These are phyloP conservation scores for Drosophila athabasca DNA, from an alignment of 1,140 invertebrate species.

Conservation along the genomic window DNA sequence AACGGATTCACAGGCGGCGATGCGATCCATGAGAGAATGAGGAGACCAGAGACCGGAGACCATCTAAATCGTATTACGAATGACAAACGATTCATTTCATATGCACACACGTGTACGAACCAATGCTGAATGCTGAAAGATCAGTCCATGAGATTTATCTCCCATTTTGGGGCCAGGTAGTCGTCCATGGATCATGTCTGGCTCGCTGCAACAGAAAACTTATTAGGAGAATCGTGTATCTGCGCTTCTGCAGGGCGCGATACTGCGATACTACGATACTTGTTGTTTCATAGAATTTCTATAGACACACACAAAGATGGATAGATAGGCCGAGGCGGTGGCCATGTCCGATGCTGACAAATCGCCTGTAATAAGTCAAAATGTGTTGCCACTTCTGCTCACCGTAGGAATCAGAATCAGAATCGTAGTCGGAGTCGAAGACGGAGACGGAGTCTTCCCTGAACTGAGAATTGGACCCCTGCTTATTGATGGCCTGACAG, in stretches of 20 bases:
- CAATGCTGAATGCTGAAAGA: constrained; percentile 33
- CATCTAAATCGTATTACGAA: constrained; percentile 40
- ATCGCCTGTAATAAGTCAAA: constrained; percentile 76
- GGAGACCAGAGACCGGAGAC: too few species aligned
- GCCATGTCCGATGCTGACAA: constrained; percentile 78
- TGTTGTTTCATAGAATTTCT: constrained; percentile 54
- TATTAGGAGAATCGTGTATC: constrained; percentile 30
- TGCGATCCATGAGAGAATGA: too few species aligned
- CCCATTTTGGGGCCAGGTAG: constrained; percentile 7
- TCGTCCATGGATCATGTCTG: constrained; percentile 30
- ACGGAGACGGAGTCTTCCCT: background rate
- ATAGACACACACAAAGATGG: constrained; percentile 39
- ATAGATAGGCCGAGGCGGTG: constrained; percentile 44
- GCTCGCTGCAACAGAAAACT: constrained; percentile 11
- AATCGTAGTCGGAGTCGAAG: background rate
- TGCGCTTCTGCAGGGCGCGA: too few species aligned
- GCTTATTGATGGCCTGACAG: constrained; percentile 46
- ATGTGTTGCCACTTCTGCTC: constrained; percentile 32
- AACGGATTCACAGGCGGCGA: constrained; percentile 7
- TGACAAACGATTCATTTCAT: constrained; percentile 58
- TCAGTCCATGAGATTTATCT: constrained; percentile 36
- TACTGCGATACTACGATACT: too few species aligned
- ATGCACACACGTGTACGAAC: background rate
- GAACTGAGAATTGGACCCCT: background rate
- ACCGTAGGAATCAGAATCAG: background rate